Conservation (phyloP, 2,113 vertebrate genomes). For the Dascyllus trimaculatus region DNA sequence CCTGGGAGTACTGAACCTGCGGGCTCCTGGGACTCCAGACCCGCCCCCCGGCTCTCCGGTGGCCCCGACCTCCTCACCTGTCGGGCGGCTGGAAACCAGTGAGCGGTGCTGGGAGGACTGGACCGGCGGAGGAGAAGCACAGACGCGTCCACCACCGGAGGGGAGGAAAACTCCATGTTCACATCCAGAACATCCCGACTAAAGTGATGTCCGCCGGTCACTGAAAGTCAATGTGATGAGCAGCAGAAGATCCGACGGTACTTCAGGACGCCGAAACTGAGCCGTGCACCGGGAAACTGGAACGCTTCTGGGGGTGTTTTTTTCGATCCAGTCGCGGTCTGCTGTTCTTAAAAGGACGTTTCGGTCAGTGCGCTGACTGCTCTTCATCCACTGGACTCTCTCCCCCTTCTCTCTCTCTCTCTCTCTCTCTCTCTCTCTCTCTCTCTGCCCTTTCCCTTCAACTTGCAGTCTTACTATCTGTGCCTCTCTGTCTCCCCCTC, state of each 20-base stretch:
- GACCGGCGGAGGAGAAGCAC: slow-evolving; percentile 40
- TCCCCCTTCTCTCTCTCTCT: neutral
- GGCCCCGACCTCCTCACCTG: slow-evolving; percentile 59
- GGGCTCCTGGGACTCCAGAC: slow-evolving; percentile 55
- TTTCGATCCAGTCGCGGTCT: slow-evolving; percentile 19
- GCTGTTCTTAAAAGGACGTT: slow-evolving; percentile 33
- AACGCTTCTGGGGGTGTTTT: neutral
- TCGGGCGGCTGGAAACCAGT: slow-evolving; percentile 44
- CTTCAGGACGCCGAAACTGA: neutral
- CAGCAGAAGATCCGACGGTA: rapidly evolving
- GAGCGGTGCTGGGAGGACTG: slow-evolving; percentile 46
- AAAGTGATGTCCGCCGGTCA: slow-evolving; percentile 45
- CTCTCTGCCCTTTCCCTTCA: neutral
- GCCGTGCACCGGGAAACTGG: neutral
- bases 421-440: neutral
- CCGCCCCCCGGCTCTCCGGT: slow-evolving; percentile 57
- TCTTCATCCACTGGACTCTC: neutral
- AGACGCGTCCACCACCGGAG: slow-evolving; percentile 47
- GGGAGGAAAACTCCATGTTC: slow-evolving; percentile 78
- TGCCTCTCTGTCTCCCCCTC: neutral
- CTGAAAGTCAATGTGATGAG: neutral
- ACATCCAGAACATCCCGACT: slow-evolving; percentile 76
- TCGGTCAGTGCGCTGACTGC: slow-evolving; percentile 13
- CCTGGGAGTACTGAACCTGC: slow-evolving; percentile 19
- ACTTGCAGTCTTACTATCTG: no score